Conservation (phyloP, 64 coral and sea anemone species). For the Pachyseris speciosa region DNA sequence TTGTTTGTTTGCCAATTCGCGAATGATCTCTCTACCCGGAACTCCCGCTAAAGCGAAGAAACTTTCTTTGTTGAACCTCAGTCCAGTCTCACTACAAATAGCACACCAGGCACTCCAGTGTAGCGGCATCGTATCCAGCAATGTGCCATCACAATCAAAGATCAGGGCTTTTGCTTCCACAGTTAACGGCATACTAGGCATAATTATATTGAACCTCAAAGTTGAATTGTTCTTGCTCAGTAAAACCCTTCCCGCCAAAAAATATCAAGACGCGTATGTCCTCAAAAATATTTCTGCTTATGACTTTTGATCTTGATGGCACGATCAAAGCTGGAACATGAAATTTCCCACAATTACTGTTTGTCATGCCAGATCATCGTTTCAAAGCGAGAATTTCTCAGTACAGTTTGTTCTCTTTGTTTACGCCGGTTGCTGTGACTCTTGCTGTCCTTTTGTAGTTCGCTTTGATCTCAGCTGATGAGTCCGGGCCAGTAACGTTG, state of each 20-base stretch:
- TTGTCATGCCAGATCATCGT: too few relatives aligned
- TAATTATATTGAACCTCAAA: background rate
- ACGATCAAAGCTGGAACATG: too few relatives aligned
- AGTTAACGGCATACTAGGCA: constrained; percentile 30
- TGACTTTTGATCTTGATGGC: too few relatives aligned
- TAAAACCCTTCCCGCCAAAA: background rate
- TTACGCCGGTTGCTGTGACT: too few relatives aligned
- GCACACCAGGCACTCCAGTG: constrained; percentile 96
- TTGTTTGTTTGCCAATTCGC: constrained; percentile 76
- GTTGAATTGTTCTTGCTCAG: background rate
- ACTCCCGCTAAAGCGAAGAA: constrained; percentile 81
- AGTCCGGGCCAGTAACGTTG: too few relatives aligned
- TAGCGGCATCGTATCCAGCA: constrained; percentile 85
- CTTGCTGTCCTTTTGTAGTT: too few relatives aligned
- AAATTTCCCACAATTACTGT: too few relatives aligned
- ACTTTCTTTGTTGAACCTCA: constrained; percentile 76
- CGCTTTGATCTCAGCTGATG: too few relatives aligned
- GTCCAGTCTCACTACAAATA: constrained; percentile 76
- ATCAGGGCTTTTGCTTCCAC: constrained; percentile 74
- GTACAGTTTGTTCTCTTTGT: too few relatives aligned
- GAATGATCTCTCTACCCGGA: constrained; percentile 86
- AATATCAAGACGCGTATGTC: too few relatives aligned
- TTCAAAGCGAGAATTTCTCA: too few relatives aligned
- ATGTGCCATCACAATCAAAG: constrained; percentile 89
- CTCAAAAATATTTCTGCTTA: too few relatives aligned